Conservation (phyloP, 2,888 invertebrate genomes). For the Patella pellucida region DNA sequence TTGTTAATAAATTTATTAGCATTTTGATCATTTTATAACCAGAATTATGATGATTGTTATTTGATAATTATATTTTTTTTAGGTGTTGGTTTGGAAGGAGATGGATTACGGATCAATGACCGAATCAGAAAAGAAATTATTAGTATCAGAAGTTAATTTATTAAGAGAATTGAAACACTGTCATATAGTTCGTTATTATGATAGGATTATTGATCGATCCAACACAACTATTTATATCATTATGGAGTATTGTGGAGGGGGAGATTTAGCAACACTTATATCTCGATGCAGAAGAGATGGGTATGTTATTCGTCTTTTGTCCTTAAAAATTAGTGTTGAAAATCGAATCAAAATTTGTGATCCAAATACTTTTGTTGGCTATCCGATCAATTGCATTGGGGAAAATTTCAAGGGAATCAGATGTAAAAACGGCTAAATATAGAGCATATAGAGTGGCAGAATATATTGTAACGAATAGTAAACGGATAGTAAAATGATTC, state of each 20-base stretch:
- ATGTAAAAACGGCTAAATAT: too few species aligned
- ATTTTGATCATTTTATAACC: too few species aligned
- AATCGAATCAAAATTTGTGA: too few species aligned
- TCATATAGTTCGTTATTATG: conserved; percentile 76
- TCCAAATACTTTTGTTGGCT: too few species aligned
- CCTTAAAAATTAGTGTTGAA: too few species aligned
- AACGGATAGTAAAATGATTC: too few species aligned
- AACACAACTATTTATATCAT: conserved; percentile 77
- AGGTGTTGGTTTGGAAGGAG: conserved; percentile 77
- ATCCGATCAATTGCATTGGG: too few species aligned
- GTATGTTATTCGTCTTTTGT: conserved; percentile 47
- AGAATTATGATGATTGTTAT: background rate
- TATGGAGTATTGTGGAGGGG: conserved; percentile 78
- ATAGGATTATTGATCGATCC: conserved; percentile 75
- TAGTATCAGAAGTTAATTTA: conserved; percentile 76
- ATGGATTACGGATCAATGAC: conserved; percentile 76
- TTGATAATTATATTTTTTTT: conserved; percentile 2
- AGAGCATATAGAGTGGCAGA: too few species aligned
- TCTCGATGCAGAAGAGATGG: conserved; percentile 72
- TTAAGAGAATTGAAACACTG: conserved; percentile 75
- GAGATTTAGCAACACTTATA: conserved; percentile 76
- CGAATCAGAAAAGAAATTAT: conserved; percentile 74
- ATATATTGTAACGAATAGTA: too few species aligned
- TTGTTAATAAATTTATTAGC: too few species aligned
- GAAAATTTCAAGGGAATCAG: too few species aligned